Evolutionary conservation across 2,888 invertebrate species (phyloP).

Genomic region (Pyralis farinalis): DNA sequence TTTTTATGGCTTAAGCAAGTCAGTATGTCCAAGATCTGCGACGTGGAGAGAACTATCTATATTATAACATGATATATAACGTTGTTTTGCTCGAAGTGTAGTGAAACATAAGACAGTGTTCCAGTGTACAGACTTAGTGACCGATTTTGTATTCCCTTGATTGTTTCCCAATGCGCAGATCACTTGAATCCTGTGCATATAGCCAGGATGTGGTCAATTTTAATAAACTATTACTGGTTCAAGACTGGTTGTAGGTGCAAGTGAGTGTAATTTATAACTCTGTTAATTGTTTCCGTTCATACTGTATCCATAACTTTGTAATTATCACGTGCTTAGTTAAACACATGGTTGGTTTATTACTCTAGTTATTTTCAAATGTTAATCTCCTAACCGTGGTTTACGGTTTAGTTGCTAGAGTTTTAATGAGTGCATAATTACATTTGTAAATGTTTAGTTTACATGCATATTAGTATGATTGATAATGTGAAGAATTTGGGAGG

Average conservation of each 20-base stretch:
- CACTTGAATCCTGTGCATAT: constrained; percentile 2
- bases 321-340: constrained; percentile 6
- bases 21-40: constrained; percentile 3
- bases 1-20: neutral
- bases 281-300: constrained; percentile 8
- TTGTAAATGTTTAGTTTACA: neutral
- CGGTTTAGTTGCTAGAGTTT: neutral
- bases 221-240: constrained; percentile 11
- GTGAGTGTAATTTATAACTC: constrained; percentile 19
- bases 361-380: neutral
- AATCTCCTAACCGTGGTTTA: neutral
- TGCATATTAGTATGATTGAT: neutral
- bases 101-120: too few species aligned
- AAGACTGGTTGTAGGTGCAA: constrained; percentile 8
- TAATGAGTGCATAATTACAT: neutral
- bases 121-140: neutral
- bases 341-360: constrained; percentile 1
- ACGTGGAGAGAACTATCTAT: constrained; percentile 1
- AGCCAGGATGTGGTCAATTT: constrained; percentile 29
- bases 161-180: neutral
- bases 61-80: too few species aligned
- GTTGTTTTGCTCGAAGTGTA: too few species aligned
- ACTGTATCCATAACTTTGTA: constrained; percentile 2
- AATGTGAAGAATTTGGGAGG: too few species aligned
- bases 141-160: neutral